These are phyloP conservation scores for Ephydatia muelleri DNA, from an alignment of 37 sponge, comb jelly and placozoan species.

Conservation along the genomic window DNA sequence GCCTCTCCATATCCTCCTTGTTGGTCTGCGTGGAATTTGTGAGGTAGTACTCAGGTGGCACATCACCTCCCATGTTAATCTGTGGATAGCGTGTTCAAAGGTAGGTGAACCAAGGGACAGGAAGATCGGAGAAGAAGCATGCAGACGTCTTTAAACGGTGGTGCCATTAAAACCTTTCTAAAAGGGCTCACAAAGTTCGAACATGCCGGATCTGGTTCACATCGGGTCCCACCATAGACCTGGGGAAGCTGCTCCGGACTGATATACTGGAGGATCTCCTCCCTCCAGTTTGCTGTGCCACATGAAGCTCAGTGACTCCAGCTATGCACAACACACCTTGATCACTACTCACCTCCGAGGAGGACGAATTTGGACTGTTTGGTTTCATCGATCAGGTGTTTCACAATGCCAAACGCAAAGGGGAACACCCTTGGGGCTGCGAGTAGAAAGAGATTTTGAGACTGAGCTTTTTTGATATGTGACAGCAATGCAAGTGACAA, in stretches of 20 bases:
- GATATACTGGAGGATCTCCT: slow-evolving; percentile 63
- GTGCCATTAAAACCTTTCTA: neutral
- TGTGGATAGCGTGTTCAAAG: neutral
- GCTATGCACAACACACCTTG: neutral
- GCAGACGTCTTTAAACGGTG: too few relatives aligned
- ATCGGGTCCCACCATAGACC: slow-evolving; percentile 65
- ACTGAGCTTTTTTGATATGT: too few relatives aligned
- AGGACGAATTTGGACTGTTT: slow-evolving; percentile 51
- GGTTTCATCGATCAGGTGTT: slow-evolving; percentile 57
- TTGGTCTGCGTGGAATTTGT: slow-evolving; percentile 42
- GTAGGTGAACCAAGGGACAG: too few relatives aligned
- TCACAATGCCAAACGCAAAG: slow-evolving; percentile 54
- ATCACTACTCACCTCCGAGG: slow-evolving; percentile 46
- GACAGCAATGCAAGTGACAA: too few relatives aligned
- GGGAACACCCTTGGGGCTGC: slow-evolving; percentile 66
- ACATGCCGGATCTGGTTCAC: slow-evolving; percentile 73
- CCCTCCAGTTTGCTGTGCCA: slow-evolving; percentile 52
- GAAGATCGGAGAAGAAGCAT: too few relatives aligned
- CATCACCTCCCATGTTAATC: slow-evolving; percentile 50
- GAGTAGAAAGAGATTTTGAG: neutral
- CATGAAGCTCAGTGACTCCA: neutral
- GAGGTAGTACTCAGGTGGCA: slow-evolving; percentile 55
- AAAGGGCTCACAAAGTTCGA: slow-evolving; percentile 32
- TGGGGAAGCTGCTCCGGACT: slow-evolving; percentile 67
- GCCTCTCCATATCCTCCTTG: slow-evolving; percentile 56